Conservation (phyloP, 2,888 invertebrate species). For the Mesorhabditis belari region DNA sequence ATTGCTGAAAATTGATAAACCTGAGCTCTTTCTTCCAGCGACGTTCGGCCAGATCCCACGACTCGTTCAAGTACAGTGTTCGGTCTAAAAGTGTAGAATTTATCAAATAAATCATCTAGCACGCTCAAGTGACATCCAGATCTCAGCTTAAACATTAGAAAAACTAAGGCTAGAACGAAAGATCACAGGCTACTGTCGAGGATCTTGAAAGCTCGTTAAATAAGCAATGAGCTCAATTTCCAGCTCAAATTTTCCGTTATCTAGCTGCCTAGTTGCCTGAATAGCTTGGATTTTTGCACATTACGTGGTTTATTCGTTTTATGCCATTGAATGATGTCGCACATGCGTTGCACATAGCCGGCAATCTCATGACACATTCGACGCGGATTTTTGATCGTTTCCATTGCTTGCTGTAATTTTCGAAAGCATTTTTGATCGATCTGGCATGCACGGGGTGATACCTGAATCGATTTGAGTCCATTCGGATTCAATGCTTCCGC, state of each 20-base stretch:
- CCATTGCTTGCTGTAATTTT: constrained; percentile 28
- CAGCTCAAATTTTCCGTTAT: too few species aligned
- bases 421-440: not conserved
- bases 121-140: too few species aligned
- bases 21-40: constrained; percentile 57
- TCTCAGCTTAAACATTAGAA: too few species aligned
- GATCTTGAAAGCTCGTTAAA: too few species aligned
- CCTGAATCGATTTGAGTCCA: constrained; percentile 78
- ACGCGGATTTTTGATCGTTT: constrained; percentile 87
- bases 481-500: constrained; percentile 68
- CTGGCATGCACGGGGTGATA: constrained; percentile 79
- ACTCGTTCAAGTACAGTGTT: constrained; percentile 89
- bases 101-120: too few species aligned
- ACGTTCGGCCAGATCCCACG: constrained; percentile 94
- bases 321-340: constrained; percentile 60
- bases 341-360: constrained; percentile 54
- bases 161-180: too few species aligned
- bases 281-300: constrained; percentile 2
- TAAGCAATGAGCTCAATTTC: too few species aligned
- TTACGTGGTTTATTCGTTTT: constrained; percentile 22
- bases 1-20: not conserved
- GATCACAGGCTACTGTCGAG: too few species aligned
- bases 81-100: constrained; percentile 10
- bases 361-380: constrained; percentile 80
- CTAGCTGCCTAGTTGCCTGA: too few species aligned